A percentile compares a stretch with the other conserved stretches of the same genome.
Conservation (phyloP, 2,888 invertebrate species). For the Drosophila siamana region DNA sequence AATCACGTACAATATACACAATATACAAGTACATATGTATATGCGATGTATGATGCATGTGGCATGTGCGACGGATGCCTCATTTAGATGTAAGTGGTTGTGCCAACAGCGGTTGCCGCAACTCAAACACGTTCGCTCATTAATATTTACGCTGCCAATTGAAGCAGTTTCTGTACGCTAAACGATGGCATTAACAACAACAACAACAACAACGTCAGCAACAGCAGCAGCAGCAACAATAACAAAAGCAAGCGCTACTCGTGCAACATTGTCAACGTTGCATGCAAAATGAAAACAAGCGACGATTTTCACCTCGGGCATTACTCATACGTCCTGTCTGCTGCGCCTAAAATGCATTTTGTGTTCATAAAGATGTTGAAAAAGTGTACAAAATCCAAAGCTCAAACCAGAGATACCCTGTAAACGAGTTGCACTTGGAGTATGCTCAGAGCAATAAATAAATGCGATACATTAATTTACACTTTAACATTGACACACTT, state of each 20-base stretch:
- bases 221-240: slow-evolving; percentile 24
- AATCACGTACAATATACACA: slow-evolving; percentile 15
- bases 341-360: slow-evolving; percentile 28
- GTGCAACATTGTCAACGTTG: slow-evolving; percentile 49
- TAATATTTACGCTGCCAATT: slow-evolving; percentile 75
- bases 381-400: not conserved
- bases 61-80: slow-evolving; percentile 27
- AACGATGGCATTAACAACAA: slow-evolving; percentile 47
- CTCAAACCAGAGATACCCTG: not conserved
- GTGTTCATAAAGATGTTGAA: slow-evolving; percentile 1
- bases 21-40: too few species aligned
- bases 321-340: slow-evolving; percentile 37
- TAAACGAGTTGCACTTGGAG: not conserved
- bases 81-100: slow-evolving; percentile 29
- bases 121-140: slow-evolving; percentile 69
- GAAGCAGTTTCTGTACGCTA: slow-evolving; percentile 55
- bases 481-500: too few species aligned
- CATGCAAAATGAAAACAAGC: slow-evolving; percentile 47
- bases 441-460: too few species aligned
- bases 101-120: slow-evolving; percentile 51
- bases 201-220: slow-evolving; percentile 26
- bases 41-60: not conserved
- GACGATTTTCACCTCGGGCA: slow-evolving; percentile 34
- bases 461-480: too few species aligned
- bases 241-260: slow-evolving; percentile 28